A percentile compares a stretch with the other conserved stretches of the same genome.
Conservation (phyloP, 1,140 invertebrate species). For the Drosophila parabipectinata region DNA sequence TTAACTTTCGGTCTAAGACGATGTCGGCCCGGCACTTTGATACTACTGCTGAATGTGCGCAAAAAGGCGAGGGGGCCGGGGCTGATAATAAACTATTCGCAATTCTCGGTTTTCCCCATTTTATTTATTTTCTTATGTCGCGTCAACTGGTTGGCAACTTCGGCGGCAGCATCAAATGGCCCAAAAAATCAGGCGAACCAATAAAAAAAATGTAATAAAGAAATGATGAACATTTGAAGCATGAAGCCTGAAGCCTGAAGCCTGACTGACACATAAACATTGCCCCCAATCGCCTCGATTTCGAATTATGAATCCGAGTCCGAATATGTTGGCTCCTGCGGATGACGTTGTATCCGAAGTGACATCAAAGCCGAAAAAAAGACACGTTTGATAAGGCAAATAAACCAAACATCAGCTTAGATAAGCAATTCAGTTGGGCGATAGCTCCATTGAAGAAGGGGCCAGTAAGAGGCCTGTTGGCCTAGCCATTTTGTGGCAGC, state of each 20-base stretch:
- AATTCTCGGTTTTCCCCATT: conserved; percentile 30
- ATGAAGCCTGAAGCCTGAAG: conserved; percentile 20
- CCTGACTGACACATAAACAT: conserved; percentile 66
- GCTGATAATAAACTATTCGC: conserved; percentile 36
- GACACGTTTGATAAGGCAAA: conserved; percentile 68
- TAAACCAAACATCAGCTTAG: conserved; percentile 63
- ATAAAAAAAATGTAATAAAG: conserved; percentile 7
- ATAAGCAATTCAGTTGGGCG: conserved; percentile 35
- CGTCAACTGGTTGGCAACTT: conserved; percentile 71
- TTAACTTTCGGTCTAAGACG: conserved; percentile 57
- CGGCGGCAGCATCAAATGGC: conserved; percentile 75
- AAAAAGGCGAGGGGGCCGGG: conserved; percentile 7
- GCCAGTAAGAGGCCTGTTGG: neutral
- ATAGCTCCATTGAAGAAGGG: conserved; percentile 50
- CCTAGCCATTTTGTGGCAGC: conserved; percentile 8
- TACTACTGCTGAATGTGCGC: conserved; percentile 72
- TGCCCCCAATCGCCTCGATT: conserved; percentile 16
- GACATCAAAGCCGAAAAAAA: conserved; percentile 64
- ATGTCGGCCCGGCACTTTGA: conserved; percentile 72
- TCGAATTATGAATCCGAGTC: conserved; percentile 4
- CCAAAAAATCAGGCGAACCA: conserved; percentile 41
- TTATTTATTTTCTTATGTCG: conserved; percentile 80
- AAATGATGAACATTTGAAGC: conserved; percentile 20
- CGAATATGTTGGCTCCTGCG: conserved; percentile 35
- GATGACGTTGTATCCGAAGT: conserved; percentile 43